Conservation (phyloP, 2,113 vertebrate species). For the Anas platyrhynchos region DNA sequence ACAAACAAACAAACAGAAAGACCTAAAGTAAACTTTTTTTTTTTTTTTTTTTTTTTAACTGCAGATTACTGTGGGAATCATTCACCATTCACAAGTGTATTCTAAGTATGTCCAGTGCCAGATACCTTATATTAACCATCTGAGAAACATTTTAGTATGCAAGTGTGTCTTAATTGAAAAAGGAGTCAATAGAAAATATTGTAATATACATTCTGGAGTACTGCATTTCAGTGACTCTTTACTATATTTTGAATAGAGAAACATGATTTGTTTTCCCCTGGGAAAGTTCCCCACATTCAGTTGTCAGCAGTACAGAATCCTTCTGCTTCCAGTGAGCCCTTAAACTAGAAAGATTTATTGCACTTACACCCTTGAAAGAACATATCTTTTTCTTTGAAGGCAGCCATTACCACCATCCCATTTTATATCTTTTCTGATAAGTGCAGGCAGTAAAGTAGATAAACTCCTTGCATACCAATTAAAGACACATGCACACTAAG, state of each 20-base stretch:
- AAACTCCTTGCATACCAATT: slow-evolving; percentile 75
- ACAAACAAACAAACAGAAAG: not conserved
- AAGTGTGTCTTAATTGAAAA: slow-evolving; percentile 38
- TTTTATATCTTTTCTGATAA: slow-evolving; percentile 75
- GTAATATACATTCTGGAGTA: slow-evolving; percentile 51
- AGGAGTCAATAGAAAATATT: slow-evolving; percentile 5
- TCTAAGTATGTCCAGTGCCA: not conserved
- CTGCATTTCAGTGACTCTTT: slow-evolving; percentile 46
- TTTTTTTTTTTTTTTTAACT: not conserved
- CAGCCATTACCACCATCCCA: slow-evolving; percentile 64
- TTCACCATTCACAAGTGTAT: not conserved
- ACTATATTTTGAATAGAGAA: slow-evolving; percentile 69
- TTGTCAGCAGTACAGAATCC: slow-evolving; percentile 61
- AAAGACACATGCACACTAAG: slow-evolving; percentile 57
- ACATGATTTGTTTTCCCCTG: slow-evolving; percentile 72
- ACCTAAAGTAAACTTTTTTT: not conserved
- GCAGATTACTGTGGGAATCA: not conserved
- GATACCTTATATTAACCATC: not conserved
- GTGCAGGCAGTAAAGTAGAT: slow-evolving; percentile 67
- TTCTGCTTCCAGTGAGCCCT: slow-evolving; percentile 51
- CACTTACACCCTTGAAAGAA: slow-evolving; percentile 74
- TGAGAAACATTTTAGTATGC: slow-evolving; percentile 38
- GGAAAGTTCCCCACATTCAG: slow-evolving; percentile 64
- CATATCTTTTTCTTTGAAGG: slow-evolving; percentile 72
- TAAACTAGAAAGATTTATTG: slow-evolving; percentile 76